These are phyloP conservation scores for Ondatra zibethicus DNA, from an alignment of 2,113 vertebrate species.

Conservation along the genomic window DNA sequence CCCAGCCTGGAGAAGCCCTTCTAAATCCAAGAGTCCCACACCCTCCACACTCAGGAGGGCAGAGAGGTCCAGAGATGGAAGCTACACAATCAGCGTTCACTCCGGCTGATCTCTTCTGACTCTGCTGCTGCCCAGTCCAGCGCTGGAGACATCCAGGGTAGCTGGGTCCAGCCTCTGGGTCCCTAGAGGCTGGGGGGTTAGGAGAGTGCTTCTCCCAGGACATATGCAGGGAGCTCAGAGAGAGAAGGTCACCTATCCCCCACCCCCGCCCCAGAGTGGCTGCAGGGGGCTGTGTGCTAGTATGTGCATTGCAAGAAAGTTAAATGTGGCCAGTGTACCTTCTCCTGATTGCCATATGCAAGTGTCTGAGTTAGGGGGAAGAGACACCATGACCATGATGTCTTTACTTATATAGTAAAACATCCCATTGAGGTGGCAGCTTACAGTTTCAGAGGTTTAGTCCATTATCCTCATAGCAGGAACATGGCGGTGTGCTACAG, in stretches of 20 bases:
- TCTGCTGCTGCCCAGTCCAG: background rate
- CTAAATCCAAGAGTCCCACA: background rate
- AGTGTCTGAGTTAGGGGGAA: background rate
- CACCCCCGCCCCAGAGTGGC: no score
- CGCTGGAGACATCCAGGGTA: background rate
- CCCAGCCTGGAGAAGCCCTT: background rate
- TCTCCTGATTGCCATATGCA: background rate
- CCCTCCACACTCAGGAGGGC: background rate
- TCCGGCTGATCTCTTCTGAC: background rate
- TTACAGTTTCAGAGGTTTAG: background rate
- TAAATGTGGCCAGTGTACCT: background rate
- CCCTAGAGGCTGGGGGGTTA: background rate
- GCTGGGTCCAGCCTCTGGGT: background rate
- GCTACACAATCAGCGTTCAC: background rate
- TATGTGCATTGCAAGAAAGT: background rate
- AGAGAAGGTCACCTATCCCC: no score
- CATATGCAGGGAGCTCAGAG: background rate
- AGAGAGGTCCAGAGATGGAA: background rate
- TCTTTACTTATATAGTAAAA: background rate
- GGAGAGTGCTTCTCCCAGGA: background rate
- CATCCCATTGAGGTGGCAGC: background rate
- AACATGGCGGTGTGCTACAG: background rate
- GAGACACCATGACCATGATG: background rate
- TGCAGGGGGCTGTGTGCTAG: background rate
- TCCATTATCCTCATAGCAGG: background rate